Conservation (phyloP, 35 echinoderm and acorn worm genomes). For the Chiridota heheva region DNA sequence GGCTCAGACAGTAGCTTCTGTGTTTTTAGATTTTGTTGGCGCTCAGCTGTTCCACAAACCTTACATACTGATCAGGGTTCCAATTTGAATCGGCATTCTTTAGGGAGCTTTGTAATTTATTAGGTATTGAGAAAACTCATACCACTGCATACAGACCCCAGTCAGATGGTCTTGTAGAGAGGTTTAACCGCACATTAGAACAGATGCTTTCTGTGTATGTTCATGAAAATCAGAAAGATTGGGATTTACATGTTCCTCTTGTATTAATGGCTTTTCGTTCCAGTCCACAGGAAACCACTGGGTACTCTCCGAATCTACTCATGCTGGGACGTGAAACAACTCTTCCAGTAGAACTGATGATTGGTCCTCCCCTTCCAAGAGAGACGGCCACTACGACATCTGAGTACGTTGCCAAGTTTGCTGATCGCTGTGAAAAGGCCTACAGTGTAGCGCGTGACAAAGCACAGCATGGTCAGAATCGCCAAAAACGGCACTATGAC, state of each 20-base stretch:
- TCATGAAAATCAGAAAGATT: conserved; percentile 48
- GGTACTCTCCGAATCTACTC: conserved; percentile 40
- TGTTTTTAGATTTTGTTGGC: conserved; percentile 29
- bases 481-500: conserved; percentile 28
- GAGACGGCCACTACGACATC: no score
- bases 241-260: conserved; percentile 41
- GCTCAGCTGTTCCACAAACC: conserved; percentile 7
- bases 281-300: conserved; percentile 21
- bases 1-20: conserved; percentile 29
- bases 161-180: conserved; percentile 36
- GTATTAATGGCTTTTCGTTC: conserved; percentile 66
- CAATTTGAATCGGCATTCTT: conserved; percentile 47
- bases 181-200: conserved; percentile 37
- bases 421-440: no score
- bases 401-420: no score
- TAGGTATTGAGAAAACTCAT: conserved; percentile 37
- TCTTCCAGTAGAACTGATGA: conserved; percentile 40
- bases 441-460: no score
- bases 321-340: conserved; percentile 38
- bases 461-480: neutral
- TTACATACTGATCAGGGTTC: conserved; percentile 51
- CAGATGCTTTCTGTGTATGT: conserved; percentile 30
- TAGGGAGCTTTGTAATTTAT: conserved; percentile 26
- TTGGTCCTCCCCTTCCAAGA: conserved; percentile 38
- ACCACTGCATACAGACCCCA: conserved; percentile 41